A percentile compares a stretch with the other conserved stretches of the same genome.
Evolutionary conservation across 2,113 vertebrate species (phyloP).

Genomic region (Rattus rattus): DNA sequence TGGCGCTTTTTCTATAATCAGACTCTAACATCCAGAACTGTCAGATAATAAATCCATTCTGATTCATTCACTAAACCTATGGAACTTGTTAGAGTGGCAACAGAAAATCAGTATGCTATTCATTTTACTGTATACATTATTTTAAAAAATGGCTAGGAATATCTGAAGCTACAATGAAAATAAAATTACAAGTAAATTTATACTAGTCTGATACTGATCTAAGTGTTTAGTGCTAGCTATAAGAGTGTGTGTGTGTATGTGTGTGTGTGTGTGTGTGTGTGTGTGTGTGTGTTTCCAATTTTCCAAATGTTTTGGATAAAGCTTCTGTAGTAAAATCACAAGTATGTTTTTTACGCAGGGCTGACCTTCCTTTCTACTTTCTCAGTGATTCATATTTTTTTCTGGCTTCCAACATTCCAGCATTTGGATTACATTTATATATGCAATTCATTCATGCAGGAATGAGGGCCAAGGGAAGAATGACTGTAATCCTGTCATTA

Average conservation of each 20-base stretch:
- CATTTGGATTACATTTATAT: conserved; percentile 63
- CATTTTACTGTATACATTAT: neutral
- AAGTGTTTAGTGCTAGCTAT: neutral
- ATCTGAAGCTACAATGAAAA: neutral
- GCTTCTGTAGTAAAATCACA: conserved; percentile 40
- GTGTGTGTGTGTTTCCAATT: neutral
- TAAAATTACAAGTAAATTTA: neutral
- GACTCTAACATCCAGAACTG: neutral
- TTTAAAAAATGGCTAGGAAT: neutral
- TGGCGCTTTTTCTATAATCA: neutral
- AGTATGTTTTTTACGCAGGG: conserved; percentile 32
- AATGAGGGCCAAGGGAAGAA: conserved; percentile 48
- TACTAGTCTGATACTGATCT: neutral
- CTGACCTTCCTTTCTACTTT: conserved; percentile 36
- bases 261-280: neutral
- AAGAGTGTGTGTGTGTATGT: neutral
- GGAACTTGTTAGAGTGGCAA: neutral
- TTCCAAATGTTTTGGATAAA: conserved; percentile 11
- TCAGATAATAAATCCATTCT: neutral
- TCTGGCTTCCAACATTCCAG: conserved; percentile 61
- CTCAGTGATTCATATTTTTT: conserved; percentile 63
- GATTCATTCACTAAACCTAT: neutral
- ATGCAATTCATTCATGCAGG: neutral
- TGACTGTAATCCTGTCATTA: conserved; percentile 60
- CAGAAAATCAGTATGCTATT: neutral